Evolutionary conservation across 2,797 vertebrate species (phyloP).

Genomic region (Hippopotamyrus pictus): DNA sequence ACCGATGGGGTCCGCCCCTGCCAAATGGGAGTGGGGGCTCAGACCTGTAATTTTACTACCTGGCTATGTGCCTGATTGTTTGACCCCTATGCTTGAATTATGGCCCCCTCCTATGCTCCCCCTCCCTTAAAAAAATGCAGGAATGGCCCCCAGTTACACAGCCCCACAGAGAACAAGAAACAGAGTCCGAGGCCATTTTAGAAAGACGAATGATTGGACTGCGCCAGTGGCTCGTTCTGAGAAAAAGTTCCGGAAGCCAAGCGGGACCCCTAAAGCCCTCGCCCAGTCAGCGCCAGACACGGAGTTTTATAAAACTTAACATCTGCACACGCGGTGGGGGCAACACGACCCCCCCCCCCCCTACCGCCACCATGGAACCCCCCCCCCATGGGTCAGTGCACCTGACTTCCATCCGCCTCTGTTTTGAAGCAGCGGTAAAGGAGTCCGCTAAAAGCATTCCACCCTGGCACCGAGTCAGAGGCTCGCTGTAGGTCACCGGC

Average conservation of each 20-base stretch:
- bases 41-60: background rate
- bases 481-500: slow-evolving; percentile 13
- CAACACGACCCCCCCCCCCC: background rate
- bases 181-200: background rate
- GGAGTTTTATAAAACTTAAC: background rate
- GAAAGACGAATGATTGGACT: background rate
- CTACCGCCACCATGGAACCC: background rate
- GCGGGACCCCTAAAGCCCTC: background rate
- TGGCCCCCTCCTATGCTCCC: background rate
- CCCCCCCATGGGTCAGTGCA: background rate
- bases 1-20: background rate
- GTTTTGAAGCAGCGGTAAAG: slow-evolving; percentile 3
- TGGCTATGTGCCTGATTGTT: background rate
- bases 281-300: background rate
- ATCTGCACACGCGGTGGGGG: background rate
- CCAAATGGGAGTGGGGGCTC: background rate
- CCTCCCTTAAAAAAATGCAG: background rate
- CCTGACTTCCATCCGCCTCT: slow-evolving; percentile 27
- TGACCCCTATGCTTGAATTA: background rate
- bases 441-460: slow-evolving; percentile 33
- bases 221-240: background rate
- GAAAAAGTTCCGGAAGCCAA: background rate
- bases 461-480: slow-evolving; percentile 32
- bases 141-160: background rate
- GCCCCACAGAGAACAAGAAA: background rate